These are phyloP conservation scores for Caenorhabditis latens DNA, from an alignment of 1,140 invertebrate genomes.

Conservation along the genomic window DNA sequence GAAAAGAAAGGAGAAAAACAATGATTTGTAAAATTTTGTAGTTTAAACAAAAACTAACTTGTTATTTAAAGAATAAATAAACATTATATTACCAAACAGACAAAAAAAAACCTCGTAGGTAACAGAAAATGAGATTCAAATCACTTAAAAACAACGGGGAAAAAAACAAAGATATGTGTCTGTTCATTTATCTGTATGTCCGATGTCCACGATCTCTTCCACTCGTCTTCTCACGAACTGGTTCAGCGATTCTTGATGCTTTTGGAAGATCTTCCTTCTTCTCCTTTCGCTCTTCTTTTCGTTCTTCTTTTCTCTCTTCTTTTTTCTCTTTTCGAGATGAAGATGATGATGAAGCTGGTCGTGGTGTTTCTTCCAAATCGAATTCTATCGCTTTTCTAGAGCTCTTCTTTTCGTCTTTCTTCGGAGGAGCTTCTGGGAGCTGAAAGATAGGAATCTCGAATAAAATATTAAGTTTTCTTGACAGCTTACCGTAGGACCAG, in stretches of 20 bases:
- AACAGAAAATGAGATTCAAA: background rate
- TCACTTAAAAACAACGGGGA: no score
- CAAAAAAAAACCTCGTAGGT: slow-evolving; percentile 22
- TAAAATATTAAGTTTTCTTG: background rate
- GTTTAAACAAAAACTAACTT: no score
- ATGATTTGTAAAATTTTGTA: no score
- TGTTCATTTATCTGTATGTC: background rate
- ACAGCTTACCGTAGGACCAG: slow-evolving; percentile 32
- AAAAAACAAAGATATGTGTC: background rate
- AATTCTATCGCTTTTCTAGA: slow-evolving; percentile 38
- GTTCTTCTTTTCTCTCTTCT: background rate
- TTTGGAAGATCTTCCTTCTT: slow-evolving; percentile 7
- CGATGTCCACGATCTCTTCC: slow-evolving; percentile 30
- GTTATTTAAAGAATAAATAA: no score
- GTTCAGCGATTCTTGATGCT: background rate
- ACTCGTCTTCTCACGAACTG: background rate
- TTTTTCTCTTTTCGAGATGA: slow-evolving; percentile 32
- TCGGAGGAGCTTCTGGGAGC: background rate
- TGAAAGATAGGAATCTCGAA: background rate
- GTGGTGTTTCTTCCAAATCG: background rate
- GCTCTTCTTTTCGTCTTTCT: slow-evolving; percentile 8
- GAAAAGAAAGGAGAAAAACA: no score
- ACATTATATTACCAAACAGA: background rate
- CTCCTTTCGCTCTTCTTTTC: background rate
- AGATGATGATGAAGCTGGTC: background rate